Evolutionary conservation across 2,113 vertebrate species (phyloP), one percentile per base, ranked within the genome.

Genomic region (Formicarius rufipectus): DNA sequence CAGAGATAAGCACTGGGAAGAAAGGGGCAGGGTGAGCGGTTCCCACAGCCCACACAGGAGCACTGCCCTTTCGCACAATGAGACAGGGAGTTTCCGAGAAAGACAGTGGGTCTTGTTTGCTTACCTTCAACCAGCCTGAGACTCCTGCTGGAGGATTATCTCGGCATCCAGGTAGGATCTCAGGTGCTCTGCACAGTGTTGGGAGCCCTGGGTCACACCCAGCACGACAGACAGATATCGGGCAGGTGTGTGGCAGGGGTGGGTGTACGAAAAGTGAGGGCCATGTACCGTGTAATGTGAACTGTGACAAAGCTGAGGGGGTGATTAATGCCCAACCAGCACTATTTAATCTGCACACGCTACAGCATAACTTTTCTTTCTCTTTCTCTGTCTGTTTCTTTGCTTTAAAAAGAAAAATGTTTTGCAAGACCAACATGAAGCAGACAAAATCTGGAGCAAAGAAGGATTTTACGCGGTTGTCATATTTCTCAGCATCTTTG

Each of bases 401-500:
- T 97, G 28, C 71, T 93, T 58, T 85, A 84, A 97, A 95, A 97
- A 99, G 99, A 99, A 99, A 97, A 99, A 99, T 96, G 98, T 99
- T 82, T 98, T 99, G 89, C 99, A 99, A 98, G 99, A 98, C 55
- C 98, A 99, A 84, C 99, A 95, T 50, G 98, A 99, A 98, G 98
- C 97, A 62, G 98, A 99, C 82, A 98, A 98, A 89, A 97, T 99
- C 86, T 99, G 99, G 99, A 99, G 97, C 97, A 98, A 98, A 86
- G 99, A 99, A 94, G 98, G 99, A 68, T 98, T 99, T 92, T 99
- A 99, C 87, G 98, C 98, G 1, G 98, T 98, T 95, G 97, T 99
- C 97, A 98, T 99, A 97, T 99, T 99, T 96, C 98, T 99, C 98
- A 99, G 99, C 95, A 98, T 99, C 98, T 99, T 99, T 95, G 97